A percentile compares a stretch with the other conserved stretches of the same genome.
Conservation (phyloP, 1,140 invertebrate species). For the Penaeus vannamei region DNA sequence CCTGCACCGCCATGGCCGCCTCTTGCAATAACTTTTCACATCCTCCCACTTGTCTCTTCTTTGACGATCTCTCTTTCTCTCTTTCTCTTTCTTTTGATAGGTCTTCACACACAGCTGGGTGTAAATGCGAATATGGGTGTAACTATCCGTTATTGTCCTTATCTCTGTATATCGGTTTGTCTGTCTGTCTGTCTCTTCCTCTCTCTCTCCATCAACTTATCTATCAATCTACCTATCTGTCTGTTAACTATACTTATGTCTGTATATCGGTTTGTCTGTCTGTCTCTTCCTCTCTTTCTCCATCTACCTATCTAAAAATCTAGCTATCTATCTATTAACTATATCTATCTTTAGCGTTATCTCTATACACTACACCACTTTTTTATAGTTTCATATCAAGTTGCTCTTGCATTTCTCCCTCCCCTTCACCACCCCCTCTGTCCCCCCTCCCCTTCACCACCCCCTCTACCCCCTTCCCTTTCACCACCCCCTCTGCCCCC, state of each 20-base stretch:
- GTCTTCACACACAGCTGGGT: no score
- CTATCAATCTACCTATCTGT: background rate
- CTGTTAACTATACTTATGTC: background rate
- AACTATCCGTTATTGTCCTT: background rate
- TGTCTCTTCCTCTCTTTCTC: no score
- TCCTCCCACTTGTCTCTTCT: no score
- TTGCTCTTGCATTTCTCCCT: background rate
- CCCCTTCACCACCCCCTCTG: constrained; percentile 10
- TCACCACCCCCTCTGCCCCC: background rate
- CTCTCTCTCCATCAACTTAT: background rate
- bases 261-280: no score
- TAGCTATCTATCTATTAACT: background rate
- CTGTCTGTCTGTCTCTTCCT: background rate
- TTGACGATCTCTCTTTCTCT: no score
- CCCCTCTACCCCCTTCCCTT: background rate
- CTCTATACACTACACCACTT: background rate
- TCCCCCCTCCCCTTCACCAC: background rate
- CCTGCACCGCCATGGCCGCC: no score
- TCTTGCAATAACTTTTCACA: no score
- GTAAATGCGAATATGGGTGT: background rate
- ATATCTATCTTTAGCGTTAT: background rate
- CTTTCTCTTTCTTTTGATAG: no score
- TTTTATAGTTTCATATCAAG: background rate
- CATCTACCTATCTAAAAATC: no score
- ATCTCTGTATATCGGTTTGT: background rate